A percentile compares a stretch with the other conserved stretches of the same genome.
Conservation (phyloP, 1,140 invertebrate species). For the Aphaenogaster floridana region DNA sequence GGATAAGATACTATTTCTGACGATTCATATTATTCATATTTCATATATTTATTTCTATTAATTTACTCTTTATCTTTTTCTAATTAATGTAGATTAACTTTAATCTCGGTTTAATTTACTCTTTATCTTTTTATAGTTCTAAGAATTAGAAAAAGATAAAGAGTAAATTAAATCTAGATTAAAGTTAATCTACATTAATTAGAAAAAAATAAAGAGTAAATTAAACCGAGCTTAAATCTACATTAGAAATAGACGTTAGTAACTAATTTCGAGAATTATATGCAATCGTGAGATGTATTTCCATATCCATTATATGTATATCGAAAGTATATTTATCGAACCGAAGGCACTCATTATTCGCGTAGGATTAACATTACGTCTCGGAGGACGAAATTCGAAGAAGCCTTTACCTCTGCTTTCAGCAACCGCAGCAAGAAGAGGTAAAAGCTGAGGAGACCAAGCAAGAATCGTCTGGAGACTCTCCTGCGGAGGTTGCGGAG, state of each 20-base stretch:
- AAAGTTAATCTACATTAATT: too few species aligned
- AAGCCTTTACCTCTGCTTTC: background rate
- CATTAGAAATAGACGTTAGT: too few species aligned
- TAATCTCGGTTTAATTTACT: too few species aligned
- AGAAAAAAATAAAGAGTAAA: too few species aligned
- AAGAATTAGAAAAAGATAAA: too few species aligned
- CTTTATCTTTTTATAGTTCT: too few species aligned
- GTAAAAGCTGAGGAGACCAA: constrained; percentile 84
- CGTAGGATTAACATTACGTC: background rate
- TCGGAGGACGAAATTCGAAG: background rate
- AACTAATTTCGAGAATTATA: background rate
- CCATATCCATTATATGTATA: too few species aligned
- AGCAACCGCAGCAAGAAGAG: constrained; percentile 78
- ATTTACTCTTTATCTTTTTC: too few species aligned
- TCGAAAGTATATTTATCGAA: background rate
- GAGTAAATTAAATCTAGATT: too few species aligned
- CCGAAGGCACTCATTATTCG: background rate
- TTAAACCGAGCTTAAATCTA: too few species aligned
- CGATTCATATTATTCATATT: background rate
- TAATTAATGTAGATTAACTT: too few species aligned
- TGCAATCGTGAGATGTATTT: background rate
- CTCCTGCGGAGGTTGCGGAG: constrained; percentile 86
- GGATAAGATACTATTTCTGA: background rate
- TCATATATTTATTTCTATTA: too few species aligned
- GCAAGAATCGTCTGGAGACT: constrained; percentile 82